These are phyloP conservation scores for Neodiprion virginianus DNA, from an alignment of 1,140 invertebrate genomes.

Conservation along the genomic window DNA sequence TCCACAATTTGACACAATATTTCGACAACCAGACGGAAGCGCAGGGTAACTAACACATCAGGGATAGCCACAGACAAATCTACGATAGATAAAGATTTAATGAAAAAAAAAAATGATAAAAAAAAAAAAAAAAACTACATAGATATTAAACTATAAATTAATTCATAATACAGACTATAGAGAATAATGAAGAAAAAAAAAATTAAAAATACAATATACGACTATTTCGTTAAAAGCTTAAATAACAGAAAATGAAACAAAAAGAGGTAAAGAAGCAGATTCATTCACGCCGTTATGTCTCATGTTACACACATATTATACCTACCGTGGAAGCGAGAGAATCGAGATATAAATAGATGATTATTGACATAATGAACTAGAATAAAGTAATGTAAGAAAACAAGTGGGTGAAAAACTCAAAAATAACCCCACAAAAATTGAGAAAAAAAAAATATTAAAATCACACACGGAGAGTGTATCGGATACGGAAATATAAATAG, in stretches of 20 bases:
- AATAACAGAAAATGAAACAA: slow-evolving; percentile 30
- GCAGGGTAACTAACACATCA: slow-evolving; percentile 64
- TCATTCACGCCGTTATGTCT: not conserved
- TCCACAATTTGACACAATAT: slow-evolving; percentile 43
- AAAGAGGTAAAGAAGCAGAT: slow-evolving; percentile 11
- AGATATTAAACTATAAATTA: slow-evolving; percentile 54
- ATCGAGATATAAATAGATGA: slow-evolving; percentile 15
- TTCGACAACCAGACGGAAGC: slow-evolving; percentile 64
- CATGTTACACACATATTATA: not conserved
- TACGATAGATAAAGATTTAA: slow-evolving; percentile 58
- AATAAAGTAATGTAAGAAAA: slow-evolving; percentile 9
- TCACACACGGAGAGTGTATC: slow-evolving; percentile 10
- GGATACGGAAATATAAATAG: slow-evolving; percentile 9
- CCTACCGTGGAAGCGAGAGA: slow-evolving; percentile 11
- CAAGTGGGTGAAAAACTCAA: not conserved
- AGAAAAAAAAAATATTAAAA: no score
- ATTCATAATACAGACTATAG: slow-evolving; percentile 40
- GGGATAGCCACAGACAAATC: slow-evolving; percentile 64
- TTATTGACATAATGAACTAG: slow-evolving; percentile 15
- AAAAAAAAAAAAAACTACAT: slow-evolving; percentile 50
- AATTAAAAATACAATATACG: slow-evolving; percentile 48
- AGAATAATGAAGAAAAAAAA: slow-evolving; percentile 40
- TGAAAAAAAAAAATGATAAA: slow-evolving; percentile 53
- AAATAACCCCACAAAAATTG: no score
- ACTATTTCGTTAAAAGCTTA: slow-evolving; percentile 54